Conservation (phyloP, 2,113 vertebrate species). For the Collichthys lucidus region DNA sequence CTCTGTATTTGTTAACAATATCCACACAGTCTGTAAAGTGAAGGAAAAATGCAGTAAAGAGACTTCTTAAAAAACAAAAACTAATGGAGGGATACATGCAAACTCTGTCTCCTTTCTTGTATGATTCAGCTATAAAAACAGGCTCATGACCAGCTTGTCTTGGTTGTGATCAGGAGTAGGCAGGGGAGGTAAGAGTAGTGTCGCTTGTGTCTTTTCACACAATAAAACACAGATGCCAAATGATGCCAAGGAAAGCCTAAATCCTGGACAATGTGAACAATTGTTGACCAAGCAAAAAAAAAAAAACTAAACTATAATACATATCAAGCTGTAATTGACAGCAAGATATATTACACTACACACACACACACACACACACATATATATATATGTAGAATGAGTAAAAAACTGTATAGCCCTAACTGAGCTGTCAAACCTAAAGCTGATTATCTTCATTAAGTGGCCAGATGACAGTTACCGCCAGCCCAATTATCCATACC, state of each 20-base stretch:
- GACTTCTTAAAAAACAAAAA: constrained; percentile 23
- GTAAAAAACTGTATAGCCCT: constrained; percentile 4
- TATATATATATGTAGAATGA: constrained; percentile 17
- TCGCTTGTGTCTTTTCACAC: constrained; percentile 12
- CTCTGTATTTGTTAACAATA: constrained; percentile 65
- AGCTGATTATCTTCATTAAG: constrained; percentile 73
- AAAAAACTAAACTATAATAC: constrained; percentile 13
- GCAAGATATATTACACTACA: background rate
- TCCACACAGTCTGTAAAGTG: constrained; percentile 35
- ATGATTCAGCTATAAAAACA: constrained; percentile 25
- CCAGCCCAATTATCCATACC: constrained; percentile 69
- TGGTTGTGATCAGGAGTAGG: constrained; percentile 25
- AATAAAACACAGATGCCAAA: constrained; percentile 11
- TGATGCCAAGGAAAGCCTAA: background rate
- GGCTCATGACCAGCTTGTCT: constrained; percentile 30
- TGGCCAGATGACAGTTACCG: constrained; percentile 66
- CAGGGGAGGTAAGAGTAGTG: background rate
- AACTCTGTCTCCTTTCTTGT: constrained; percentile 32
- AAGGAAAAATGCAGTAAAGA: constrained; percentile 27
- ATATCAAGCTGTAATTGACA: constrained; percentile 27
- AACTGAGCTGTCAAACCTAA: constrained; percentile 70
- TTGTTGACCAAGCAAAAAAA: background rate
- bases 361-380: too few species aligned
- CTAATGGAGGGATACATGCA: constrained; percentile 32
- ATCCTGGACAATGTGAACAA: constrained; percentile 2